Evolutionary conservation across 2,797 vertebrate genomes (phyloP).

Genomic region (Protonibea diacanthus): DNA sequence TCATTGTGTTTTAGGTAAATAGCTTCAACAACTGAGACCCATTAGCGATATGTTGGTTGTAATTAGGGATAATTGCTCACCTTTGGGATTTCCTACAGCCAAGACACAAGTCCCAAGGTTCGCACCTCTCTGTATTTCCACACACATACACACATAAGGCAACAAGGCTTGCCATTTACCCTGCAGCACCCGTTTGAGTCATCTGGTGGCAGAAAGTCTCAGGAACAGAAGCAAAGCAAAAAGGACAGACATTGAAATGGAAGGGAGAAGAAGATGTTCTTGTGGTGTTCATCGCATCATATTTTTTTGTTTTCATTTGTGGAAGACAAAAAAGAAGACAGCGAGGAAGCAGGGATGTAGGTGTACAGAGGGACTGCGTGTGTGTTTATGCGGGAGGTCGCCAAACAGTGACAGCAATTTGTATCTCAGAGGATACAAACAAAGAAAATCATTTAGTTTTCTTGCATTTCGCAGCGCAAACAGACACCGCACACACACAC

Average conservation of each 20-base stretch:
- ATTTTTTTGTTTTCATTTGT: slow-evolving; percentile 2
- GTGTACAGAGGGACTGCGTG: not conserved
- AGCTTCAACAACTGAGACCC: slow-evolving; percentile 43
- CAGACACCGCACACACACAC: not conserved
- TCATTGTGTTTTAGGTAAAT: slow-evolving; percentile 49
- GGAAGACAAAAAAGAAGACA: slow-evolving; percentile 31
- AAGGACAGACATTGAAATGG: slow-evolving; percentile 16
- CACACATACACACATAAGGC: slow-evolving; percentile 3
- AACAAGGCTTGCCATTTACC: slow-evolving; percentile 28
- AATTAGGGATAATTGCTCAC: slow-evolving; percentile 60
- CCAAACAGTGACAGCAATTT: slow-evolving; percentile 40
- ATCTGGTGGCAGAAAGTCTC: slow-evolving; percentile 37
- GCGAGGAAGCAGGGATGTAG: slow-evolving; percentile 18
- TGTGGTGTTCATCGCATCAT: slow-evolving; percentile 12
- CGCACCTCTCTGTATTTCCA: slow-evolving; percentile 14
- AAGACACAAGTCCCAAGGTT: slow-evolving; percentile 53
- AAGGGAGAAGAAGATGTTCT: not conserved
- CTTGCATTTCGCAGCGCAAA: slow-evolving; percentile 8
- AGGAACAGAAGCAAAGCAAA: slow-evolving; percentile 31
- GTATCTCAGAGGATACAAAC: not conserved
- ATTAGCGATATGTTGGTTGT: slow-evolving; percentile 55
- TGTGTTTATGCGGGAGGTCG: slow-evolving; percentile 8
- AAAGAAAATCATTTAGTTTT: slow-evolving; percentile 34
- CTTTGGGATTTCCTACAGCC: slow-evolving; percentile 60
- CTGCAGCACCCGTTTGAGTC: slow-evolving; percentile 46